Conservation (phyloP, 2,797 vertebrate genomes). For the Pteropus rufus region DNA sequence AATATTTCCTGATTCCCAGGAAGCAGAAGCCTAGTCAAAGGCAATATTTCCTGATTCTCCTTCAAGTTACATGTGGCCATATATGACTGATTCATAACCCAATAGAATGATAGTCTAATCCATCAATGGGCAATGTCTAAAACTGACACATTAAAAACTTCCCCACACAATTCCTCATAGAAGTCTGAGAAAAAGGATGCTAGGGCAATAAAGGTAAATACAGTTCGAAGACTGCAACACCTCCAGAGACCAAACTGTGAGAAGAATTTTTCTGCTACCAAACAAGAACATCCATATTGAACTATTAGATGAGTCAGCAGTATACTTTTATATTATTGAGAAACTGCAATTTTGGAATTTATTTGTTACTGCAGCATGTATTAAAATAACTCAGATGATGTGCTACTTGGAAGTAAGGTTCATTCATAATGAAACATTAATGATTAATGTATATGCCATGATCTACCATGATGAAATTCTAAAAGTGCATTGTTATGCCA, state of each 20-base stretch:
- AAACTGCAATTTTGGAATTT: background rate
- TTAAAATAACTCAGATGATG: background rate
- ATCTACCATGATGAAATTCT: background rate
- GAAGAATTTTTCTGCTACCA: too few species aligned
- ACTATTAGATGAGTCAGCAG: background rate
- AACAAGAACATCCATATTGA: background rate
- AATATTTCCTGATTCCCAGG: background rate
- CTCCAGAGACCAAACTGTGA: background rate
- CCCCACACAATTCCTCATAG: background rate
- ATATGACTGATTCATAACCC: background rate
- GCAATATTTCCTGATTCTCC: background rate
- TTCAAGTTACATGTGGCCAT: background rate
- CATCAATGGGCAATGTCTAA: background rate
- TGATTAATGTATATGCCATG: background rate
- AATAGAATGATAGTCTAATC: background rate
- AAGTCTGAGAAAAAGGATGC: background rate
- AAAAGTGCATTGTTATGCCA: background rate
- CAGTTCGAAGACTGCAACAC: rapidly evolving
- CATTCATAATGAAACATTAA: background rate
- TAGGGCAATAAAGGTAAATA: background rate
- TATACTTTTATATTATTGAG: background rate
- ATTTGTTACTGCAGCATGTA: background rate
- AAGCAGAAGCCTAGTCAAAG: background rate
- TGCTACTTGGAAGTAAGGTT: background rate
- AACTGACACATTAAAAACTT: background rate